Evolutionary conservation across 2,888 invertebrate genomes (phyloP), one percentile per base, ranked within the genome.

Genomic region (Hymenopus coronatus): DNA sequence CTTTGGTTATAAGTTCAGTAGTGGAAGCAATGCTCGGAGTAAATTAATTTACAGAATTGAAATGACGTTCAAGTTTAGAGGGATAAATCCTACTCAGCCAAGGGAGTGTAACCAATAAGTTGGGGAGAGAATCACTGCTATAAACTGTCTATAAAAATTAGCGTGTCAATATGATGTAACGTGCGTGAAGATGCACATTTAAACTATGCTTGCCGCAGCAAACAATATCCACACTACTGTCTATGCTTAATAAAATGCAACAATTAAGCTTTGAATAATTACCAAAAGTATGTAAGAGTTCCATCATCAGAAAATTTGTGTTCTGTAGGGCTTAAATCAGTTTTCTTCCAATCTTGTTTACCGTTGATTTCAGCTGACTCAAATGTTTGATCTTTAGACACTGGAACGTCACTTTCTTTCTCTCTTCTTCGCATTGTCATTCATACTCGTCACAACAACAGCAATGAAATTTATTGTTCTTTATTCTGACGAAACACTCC

Each of bases 271-370:
- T 14, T 82, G 0, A 85, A 84, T 28, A 86, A n/a, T 90, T 82
- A 90, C 90, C 88, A 90, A 33, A 90, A 90, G 82, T 87, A 90
- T n/a, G 90, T 85, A 14, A 70, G 25, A 6, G 89, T 89, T 15
- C 89, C 89, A 85, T 90, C 88, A 85, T 89, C 90, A 25, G 89
- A 90, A 84, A 90, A 89, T 88, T 86, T 85, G n/a, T 33, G 28
- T 85, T 82, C 89, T 8, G 87, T 20, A 15, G 54, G 54, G 54
- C 54, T 70, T 70, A 70, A 70, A 70, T 70, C 54, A 70, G 54
- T 20, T 70, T 70, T 70, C 20, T 70, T 70, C 20, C 54, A 70
- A 3, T 70, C 54, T 25, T 70, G 54, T 70, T 70, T 70, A 70
- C 54, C 25, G 54, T 25, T 70, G 54, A 70, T 70, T 70, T 25